phyloP scores from a whole-genome alignment of 1,140 invertebrate genomes.

The Psix sp. region DNA sequence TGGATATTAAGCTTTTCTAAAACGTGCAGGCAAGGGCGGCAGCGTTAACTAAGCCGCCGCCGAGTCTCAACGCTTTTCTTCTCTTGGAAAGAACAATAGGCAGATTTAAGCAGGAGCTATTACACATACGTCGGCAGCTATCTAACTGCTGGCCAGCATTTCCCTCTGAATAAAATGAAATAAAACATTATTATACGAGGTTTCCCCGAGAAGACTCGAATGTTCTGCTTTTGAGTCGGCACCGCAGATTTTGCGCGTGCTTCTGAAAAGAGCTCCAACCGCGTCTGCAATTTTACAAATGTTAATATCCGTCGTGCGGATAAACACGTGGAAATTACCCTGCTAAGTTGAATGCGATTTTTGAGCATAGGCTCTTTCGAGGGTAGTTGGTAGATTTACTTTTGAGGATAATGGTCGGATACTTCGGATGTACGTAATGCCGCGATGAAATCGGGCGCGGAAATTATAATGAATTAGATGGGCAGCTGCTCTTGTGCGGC shows the following conservation, averaged over 20 bases:
- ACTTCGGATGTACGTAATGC: constrained; percentile 25
- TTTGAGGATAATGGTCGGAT: constrained; percentile 23
- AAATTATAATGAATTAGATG: constrained; percentile 33
- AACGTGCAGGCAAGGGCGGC: constrained; percentile 54
- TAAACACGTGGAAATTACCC: constrained; percentile 43
- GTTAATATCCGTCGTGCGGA: constrained; percentile 35
- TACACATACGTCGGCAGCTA: constrained; percentile 52
- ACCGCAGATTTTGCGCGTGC: constrained; percentile 34
- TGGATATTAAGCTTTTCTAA: constrained; percentile 63
- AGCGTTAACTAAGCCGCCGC: constrained; percentile 61
- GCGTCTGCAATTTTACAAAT: constrained; percentile 33
- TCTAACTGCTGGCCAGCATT: constrained; percentile 56
- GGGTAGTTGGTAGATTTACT: constrained; percentile 16
- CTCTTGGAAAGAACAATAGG: constrained; percentile 69
- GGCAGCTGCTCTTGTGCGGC: no score
- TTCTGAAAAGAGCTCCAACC: constrained; percentile 39
- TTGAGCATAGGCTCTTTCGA: constrained; percentile 27
- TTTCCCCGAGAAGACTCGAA: constrained; percentile 56
- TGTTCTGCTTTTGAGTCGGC: constrained; percentile 52
- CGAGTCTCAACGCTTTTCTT: constrained; percentile 66
- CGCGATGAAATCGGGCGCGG: constrained; percentile 13
- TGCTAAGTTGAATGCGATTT: constrained; percentile 43
- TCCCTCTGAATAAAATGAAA: constrained; percentile 70
- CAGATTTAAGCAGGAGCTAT: constrained; percentile 63
- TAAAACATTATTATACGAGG: constrained; percentile 67